Conservation (phyloP, 2,113 vertebrate species). For the Stegastes partitus region DNA sequence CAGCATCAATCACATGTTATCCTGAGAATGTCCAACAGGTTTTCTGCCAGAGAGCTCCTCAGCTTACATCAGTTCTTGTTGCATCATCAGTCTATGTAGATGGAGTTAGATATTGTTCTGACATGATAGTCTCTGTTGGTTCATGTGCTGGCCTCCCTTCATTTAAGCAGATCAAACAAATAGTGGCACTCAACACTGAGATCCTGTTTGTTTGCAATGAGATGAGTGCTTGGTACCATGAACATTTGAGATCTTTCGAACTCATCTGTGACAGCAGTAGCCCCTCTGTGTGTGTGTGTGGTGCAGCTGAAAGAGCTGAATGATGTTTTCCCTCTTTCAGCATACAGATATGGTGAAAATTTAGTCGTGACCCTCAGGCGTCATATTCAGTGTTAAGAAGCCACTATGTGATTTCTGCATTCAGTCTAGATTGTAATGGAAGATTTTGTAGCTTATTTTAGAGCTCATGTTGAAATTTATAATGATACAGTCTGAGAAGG, state of each 20-base stretch:
- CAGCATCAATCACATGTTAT: conserved; percentile 1
- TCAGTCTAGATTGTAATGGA: no score
- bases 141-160: no score
- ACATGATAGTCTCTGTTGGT: conserved; percentile 17
- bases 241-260: conserved; percentile 7
- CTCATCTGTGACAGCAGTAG: conserved; percentile 8
- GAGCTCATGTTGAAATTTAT: no score
- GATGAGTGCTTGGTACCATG: conserved; percentile 9
- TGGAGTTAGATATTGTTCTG: conserved; percentile 5
- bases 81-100: conserved; percentile 14
- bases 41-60: conserved; percentile 11
- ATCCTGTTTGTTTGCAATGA: conserved; percentile 2
- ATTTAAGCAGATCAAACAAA: no score
- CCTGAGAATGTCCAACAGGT: conserved; percentile 15
- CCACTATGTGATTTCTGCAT: no score
- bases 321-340: background rate
- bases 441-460: no score
- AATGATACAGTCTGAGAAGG: no score
- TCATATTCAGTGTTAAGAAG: background rate
- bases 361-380: conserved; percentile 2
- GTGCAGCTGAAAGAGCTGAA: no score
- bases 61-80: conserved; percentile 6
- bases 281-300: background rate
- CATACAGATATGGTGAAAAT: conserved; percentile 5
- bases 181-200: background rate